phyloP scores from a whole-genome alignment of 2,797 vertebrate species.

The Mormyrus proboscirostris region DNA sequence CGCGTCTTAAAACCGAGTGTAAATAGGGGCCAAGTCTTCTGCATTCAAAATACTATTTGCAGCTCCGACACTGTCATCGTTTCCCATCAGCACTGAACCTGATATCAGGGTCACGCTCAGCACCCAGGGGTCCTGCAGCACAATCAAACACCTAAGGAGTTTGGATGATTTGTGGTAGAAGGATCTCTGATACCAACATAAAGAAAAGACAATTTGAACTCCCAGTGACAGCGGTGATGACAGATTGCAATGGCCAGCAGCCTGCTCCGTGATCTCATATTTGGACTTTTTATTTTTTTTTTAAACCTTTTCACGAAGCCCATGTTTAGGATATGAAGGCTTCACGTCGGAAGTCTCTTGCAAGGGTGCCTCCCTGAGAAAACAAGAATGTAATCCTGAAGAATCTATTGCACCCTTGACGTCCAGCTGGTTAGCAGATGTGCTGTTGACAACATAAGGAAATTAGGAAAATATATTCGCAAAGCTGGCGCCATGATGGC shows the following conservation, averaged over 20 bases:
- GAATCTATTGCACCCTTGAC: background rate
- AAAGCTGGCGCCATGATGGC: background rate
- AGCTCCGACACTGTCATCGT: background rate
- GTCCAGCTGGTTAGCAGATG: constrained; percentile 7
- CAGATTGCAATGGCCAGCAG: background rate
- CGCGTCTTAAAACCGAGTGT: background rate
- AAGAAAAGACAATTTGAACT: constrained; percentile 3
- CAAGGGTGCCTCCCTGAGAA: background rate
- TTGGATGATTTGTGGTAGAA: background rate
- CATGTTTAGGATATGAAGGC: background rate
- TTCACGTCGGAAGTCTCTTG: background rate
- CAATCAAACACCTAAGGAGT: background rate
- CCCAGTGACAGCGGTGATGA: background rate
- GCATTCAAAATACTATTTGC: background rate
- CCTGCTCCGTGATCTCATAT: background rate
- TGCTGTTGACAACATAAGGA: background rate
- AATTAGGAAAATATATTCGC: constrained; percentile 4
- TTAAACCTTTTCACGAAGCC: background rate
- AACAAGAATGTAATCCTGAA: background rate
- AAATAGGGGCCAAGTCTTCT: background rate
- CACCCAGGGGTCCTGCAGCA: background rate
- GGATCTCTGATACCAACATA: background rate
- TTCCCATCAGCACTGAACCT: background rate
- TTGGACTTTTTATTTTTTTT: background rate
- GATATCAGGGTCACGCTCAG: background rate